A percentile compares a stretch with the other conserved stretches of the same genome.
Evolutionary conservation across 2,113 vertebrate genomes (phyloP).

Genomic region (Propithecus coquereli): DNA sequence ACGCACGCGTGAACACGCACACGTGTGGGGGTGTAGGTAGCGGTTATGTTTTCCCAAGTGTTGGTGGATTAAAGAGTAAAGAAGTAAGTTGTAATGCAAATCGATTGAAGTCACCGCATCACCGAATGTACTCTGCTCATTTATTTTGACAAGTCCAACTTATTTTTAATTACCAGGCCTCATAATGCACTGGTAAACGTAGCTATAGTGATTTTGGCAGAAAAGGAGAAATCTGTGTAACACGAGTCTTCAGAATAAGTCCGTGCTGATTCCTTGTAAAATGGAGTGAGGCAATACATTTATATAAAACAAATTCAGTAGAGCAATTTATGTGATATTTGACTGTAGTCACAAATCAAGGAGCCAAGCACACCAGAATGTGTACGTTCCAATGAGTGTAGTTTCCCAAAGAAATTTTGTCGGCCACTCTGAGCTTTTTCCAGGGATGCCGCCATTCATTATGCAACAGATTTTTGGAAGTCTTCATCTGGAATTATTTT

Average conservation of each 20-base stretch:
- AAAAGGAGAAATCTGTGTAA: constrained; percentile 56
- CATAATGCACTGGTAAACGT: constrained; percentile 5
- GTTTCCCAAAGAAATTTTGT: constrained; percentile 55
- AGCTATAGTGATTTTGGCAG: constrained; percentile 59
- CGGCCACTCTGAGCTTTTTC: constrained; percentile 34
- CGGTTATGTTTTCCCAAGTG: not conserved
- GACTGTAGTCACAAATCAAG: constrained; percentile 62
- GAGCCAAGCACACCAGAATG: constrained; percentile 59
- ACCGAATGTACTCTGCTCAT: not conserved
- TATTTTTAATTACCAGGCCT: constrained; percentile 60
- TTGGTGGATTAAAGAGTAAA: constrained; percentile 30
- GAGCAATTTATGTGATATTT: constrained; percentile 61
- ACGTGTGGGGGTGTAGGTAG: not conserved
- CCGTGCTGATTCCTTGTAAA: constrained; percentile 61
- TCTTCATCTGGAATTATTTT: constrained; percentile 46
- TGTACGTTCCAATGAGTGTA: not conserved
- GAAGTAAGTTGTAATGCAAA: constrained; percentile 34
- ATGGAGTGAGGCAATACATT: constrained; percentile 64
- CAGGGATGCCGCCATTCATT: constrained; percentile 43
- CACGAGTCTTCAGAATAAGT: constrained; percentile 55
- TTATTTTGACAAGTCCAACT: constrained; percentile 64
- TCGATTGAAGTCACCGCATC: constrained; percentile 47
- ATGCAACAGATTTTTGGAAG: constrained; percentile 46
- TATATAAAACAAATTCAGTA: constrained; percentile 56
- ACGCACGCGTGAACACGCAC: no score